Percentiles rank a stretch among this genome's conserved stretches.
These are phyloP conservation scores for Drosophila heteroneura DNA, from an alignment of 2,888 invertebrate species.

Conservation along the genomic window DNA sequence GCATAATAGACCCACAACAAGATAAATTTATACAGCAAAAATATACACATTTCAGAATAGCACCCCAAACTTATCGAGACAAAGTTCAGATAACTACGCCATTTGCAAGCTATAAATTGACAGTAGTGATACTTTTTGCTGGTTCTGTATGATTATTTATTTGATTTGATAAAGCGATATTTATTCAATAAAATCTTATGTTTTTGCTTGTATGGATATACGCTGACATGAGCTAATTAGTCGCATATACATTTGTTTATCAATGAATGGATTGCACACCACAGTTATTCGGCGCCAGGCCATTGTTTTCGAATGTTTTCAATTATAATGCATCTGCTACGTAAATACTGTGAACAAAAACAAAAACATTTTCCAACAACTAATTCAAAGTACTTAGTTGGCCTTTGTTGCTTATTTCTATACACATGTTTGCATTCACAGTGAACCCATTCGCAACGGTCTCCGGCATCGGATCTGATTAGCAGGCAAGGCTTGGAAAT, in stretches of 20 bases:
- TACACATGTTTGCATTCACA: conserved; percentile 8
- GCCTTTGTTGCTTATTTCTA: neutral
- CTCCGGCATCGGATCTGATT: neutral
- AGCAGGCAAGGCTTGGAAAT: conserved; percentile 34
- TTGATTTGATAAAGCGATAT: neutral
- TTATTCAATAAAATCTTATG: neutral
- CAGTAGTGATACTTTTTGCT: neutral
- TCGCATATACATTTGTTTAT: neutral
- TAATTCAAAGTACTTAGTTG: neutral
- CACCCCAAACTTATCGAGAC: conserved; percentile 6
- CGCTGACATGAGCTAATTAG: too few relatives aligned
- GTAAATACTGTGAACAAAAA: too few relatives aligned
- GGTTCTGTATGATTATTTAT: neutral
- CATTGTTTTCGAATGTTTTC: neutral
- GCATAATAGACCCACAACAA: conserved; percentile 11
- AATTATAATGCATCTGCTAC: neutral
- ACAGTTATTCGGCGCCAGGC: neutral
- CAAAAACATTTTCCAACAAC: neutral
- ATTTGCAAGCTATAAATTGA: neutral
- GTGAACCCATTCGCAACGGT: neutral
- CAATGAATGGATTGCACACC: neutral
- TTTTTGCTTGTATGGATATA: neutral
- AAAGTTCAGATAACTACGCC: neutral
- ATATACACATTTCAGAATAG: neutral
- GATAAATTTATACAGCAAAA: neutral